phyloP scores from a whole-genome alignment of 1,140 invertebrate species.

The Drosophila elegans region DNA sequence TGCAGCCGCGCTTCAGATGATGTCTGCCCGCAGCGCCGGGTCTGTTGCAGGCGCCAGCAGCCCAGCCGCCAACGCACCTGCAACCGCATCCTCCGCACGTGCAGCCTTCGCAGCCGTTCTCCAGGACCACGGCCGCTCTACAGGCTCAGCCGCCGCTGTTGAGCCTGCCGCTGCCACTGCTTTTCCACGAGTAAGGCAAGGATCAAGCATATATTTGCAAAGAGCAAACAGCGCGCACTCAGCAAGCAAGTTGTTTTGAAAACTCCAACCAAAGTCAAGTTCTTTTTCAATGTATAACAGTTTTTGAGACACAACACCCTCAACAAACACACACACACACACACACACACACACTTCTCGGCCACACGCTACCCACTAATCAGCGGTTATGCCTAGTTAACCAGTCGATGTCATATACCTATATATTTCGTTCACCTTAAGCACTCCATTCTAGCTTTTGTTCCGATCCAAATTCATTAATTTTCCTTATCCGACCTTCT shows the following conservation, averaged over 20 bases:
- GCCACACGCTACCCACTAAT: slow-evolving; percentile 53
- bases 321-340: slow-evolving; percentile 34
- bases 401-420: slow-evolving; percentile 48
- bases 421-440: slow-evolving; percentile 52
- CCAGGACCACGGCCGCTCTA: slow-evolving; percentile 36
- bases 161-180: slow-evolving; percentile 63
- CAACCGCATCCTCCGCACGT: slow-evolving; percentile 63
- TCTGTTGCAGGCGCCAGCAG: slow-evolving; percentile 66
- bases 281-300: slow-evolving; percentile 78
- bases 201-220: slow-evolving; percentile 16
- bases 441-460: slow-evolving; percentile 57
- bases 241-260: slow-evolving; percentile 70
- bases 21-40: slow-evolving; percentile 85
- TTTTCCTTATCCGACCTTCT: slow-evolving; percentile 34
- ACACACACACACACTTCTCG: slow-evolving; percentile 28
- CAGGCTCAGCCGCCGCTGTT: slow-evolving; percentile 51
- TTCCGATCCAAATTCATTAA: slow-evolving; percentile 27
- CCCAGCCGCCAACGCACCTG: slow-evolving; percentile 49
- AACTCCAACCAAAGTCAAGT: slow-evolving; percentile 68
- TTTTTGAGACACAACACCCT: slow-evolving; percentile 68
- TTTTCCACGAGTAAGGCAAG: slow-evolving; percentile 65
- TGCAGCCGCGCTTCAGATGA: slow-evolving; percentile 93
- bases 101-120: slow-evolving; percentile 46
- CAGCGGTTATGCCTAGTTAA: slow-evolving; percentile 56
- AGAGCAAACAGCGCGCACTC: slow-evolving; percentile 28